Percentiles rank a stretch among this genome's conserved stretches.
Conservation (phyloP, 2,888 invertebrate species). For the Caradrina clavipalpis region DNA sequence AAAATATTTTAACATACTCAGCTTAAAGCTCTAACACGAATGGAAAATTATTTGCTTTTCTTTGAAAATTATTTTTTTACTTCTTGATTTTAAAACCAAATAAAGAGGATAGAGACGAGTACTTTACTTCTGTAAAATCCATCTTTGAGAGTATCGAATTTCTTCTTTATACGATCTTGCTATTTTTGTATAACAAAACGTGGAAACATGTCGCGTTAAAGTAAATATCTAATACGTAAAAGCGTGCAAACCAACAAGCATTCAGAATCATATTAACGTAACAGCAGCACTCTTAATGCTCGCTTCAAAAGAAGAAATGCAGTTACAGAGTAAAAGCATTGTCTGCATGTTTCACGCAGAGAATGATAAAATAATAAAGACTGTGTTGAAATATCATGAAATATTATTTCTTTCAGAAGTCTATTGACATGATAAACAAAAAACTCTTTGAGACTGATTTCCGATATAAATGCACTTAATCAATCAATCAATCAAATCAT, state of each 20-base stretch:
- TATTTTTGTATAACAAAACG: neutral
- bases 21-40: too few relatives aligned
- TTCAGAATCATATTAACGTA: constrained; percentile 18
- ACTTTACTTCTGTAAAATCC: too few relatives aligned
- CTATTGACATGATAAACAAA: neutral
- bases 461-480: too few relatives aligned
- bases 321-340: neutral
- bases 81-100: too few relatives aligned
- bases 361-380: constrained; percentile 12
- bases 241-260: constrained; percentile 28
- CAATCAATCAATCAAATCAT: too few relatives aligned
- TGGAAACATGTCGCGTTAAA: neutral
- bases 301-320: constrained; percentile 15
- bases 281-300: constrained; percentile 10
- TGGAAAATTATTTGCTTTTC: too few relatives aligned
- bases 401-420: neutral
- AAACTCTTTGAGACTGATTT: neutral
- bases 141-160: too few relatives aligned
- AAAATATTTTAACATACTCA: too few relatives aligned
- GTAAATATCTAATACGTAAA: neutral
- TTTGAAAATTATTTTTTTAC: too few relatives aligned
- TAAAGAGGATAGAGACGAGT: too few relatives aligned
- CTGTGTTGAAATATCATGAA: neutral
- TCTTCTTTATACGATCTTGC: too few relatives aligned
- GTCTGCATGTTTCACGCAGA: neutral